Evolutionary conservation across 23 tunicate species (phyloP), one percentile per base, ranked within the genome.

Genomic region (Aplidium turbinatum): DNA sequence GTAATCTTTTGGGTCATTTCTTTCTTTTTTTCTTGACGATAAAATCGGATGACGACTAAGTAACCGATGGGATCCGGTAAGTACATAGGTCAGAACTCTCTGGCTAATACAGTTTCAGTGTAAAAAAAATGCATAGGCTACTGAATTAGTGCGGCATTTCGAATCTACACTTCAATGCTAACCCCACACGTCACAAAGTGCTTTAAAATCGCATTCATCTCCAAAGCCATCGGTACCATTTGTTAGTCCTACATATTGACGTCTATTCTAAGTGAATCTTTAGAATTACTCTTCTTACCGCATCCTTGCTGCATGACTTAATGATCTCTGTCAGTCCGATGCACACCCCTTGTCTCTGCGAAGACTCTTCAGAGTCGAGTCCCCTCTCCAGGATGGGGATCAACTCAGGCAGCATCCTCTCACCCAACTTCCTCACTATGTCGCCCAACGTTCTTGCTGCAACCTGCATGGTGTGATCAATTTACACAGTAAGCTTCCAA

Each of bases 371-470:
- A 26, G 99, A 81, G 25, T 72, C 55, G 54, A 87, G 82, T 38
- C 82, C 91, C 31, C 75, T 53, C 72, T 94, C 93, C 69, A 94
- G 83, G 47, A 94, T 94, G 58, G 99, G 99, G 72, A 94, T 94
- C 62, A 94, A 68, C 53, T 94, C 89, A 25, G 99, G 99, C 76
- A 94, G 70, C 86, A 84, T 94, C 53, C 99, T 61, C 82, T 94
- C 99, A 0, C 99, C 99, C 48, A 94, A 53, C 63, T 94, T 94
- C 46, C 87, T 54, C 78, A 86, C 99, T 16, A 94, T 78, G 62
- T 94, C 99, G 11, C 99, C 99, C 31, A 94, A 73, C 0, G 99
- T 80, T 34, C 76, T 84, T n/a, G 99, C 94, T n/a, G 99, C 99
- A 19, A 87, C 78, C 95, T 86, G 57, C 0, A 16, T n/a, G n/a